phyloP scores from a whole-genome alignment of 2,888 invertebrate genomes.

The Lasioglossum pauxillum region DNA sequence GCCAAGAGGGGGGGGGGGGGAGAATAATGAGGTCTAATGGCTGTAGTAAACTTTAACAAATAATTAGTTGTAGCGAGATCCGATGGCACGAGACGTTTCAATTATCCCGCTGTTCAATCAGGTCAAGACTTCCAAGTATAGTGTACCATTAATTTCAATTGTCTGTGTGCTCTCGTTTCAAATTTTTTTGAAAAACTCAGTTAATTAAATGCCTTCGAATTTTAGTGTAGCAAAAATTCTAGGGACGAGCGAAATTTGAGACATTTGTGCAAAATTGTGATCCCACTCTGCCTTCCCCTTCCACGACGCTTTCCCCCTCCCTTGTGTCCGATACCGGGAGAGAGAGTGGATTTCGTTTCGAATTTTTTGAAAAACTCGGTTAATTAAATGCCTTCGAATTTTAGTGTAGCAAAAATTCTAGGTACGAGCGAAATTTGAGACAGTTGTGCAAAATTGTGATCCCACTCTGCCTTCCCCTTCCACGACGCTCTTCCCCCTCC shows the following conservation, averaged over 20 bases:
- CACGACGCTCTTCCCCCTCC: no score
- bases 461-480: no score
- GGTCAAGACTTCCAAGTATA: not conserved
- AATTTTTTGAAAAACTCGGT: not conserved
- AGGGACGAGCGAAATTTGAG: not conserved
- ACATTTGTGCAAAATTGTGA: no score
- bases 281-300: no score
- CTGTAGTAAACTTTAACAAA: slow-evolving; percentile 1
- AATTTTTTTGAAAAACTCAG: not conserved
- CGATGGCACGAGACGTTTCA: not conserved
- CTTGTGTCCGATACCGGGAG: no score
- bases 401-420: not conserved
- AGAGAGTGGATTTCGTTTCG: not conserved
- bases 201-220: not conserved
- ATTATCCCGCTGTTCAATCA: not conserved
- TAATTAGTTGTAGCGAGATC: not conserved
- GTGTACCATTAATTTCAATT: not conserved
- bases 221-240: not conserved
- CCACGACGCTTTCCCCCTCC: no score
- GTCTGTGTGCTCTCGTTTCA: not conserved
- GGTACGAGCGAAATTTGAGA: not conserved
- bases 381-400: not conserved
- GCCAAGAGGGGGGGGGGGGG: not conserved
- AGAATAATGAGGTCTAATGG: slow-evolving; percentile 1
- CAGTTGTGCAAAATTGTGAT: no score